These are phyloP conservation scores for Ciconia nigra DNA, from an alignment of 2,797 vertebrate species.

Conservation along the genomic window DNA sequence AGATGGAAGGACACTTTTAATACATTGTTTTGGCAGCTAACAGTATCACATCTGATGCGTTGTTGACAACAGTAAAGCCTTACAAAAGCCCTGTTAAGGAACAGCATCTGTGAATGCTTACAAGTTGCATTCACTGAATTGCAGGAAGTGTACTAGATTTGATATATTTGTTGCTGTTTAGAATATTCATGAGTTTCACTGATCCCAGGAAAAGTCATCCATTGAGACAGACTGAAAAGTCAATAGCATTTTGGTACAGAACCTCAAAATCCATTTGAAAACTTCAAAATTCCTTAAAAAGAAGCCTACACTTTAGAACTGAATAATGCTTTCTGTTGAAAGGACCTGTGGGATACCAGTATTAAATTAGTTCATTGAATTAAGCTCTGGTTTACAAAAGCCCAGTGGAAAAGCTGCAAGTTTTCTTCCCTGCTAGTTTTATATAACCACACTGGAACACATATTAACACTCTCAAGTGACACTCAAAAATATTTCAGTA, in stretches of 20 bases:
- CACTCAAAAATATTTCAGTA: background rate
- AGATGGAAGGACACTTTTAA: background rate
- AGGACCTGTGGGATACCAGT: background rate
- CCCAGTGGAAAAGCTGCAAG: background rate
- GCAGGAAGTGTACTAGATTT: slow-evolving; percentile 7
- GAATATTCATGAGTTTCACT: slow-evolving; percentile 32
- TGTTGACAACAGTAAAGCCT: slow-evolving; percentile 1
- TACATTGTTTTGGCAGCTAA: slow-evolving; percentile 14
- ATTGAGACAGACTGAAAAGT: background rate
- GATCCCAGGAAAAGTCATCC: background rate
- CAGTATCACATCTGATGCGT: background rate
- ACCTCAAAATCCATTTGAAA: background rate
- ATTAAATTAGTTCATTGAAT: background rate
- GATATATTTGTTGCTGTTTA: background rate
- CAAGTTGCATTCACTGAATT: background rate
- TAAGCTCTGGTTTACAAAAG: background rate
- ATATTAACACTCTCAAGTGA: background rate
- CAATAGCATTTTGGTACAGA: background rate
- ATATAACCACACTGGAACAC: background rate
- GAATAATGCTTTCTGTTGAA: background rate
- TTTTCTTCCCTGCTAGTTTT: background rate
- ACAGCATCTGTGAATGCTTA: slow-evolving; percentile 13
- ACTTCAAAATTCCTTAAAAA: background rate
- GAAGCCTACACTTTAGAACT: background rate
- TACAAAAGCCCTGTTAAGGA: slow-evolving; percentile 22